A percentile compares a stretch with the other conserved stretches of the same genome.
phyloP scores from a whole-genome alignment of 2,888 invertebrate genomes.

The Arge pagana region DNA sequence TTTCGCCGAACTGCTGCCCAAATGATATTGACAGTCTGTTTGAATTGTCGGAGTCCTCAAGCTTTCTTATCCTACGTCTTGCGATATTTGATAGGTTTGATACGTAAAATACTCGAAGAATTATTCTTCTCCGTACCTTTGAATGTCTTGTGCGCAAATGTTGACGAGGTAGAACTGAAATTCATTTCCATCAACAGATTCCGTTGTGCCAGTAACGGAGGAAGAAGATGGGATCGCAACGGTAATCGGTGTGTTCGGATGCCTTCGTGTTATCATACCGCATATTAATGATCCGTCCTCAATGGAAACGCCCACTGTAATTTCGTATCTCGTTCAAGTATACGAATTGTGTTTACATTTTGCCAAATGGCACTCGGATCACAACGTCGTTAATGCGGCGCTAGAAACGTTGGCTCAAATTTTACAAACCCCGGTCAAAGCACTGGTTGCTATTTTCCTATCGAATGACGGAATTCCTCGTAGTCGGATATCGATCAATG shows the following conservation, averaged over 20 bases:
- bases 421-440: slow-evolving; percentile 59
- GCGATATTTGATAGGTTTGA: slow-evolving; percentile 66
- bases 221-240: slow-evolving; percentile 48
- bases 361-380: slow-evolving; percentile 70
- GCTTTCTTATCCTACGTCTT: slow-evolving; percentile 72
- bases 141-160: not conserved
- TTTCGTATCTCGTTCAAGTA: slow-evolving; percentile 62
- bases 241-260: slow-evolving; percentile 70
- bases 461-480: slow-evolving; percentile 56
- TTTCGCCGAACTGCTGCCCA: slow-evolving; percentile 81
- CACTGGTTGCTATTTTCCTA: slow-evolving; percentile 56
- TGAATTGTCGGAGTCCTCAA: slow-evolving; percentile 72
- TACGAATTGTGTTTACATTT: slow-evolving; percentile 79
- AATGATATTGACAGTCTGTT: slow-evolving; percentile 80
- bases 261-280: slow-evolving; percentile 68
- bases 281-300: slow-evolving; percentile 52
- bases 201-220: slow-evolving; percentile 33
- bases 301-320: slow-evolving; percentile 33
- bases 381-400: slow-evolving; percentile 86
- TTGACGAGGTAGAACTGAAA: not conserved
- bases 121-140: not conserved
- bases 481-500: slow-evolving; percentile 40
- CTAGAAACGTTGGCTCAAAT: slow-evolving; percentile 71
- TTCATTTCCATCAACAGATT: slow-evolving; percentile 29
- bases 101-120: not conserved